Evolutionary conservation across 2,888 invertebrate genomes (phyloP).

Genomic region (Pseudanteris insignis): DNA sequence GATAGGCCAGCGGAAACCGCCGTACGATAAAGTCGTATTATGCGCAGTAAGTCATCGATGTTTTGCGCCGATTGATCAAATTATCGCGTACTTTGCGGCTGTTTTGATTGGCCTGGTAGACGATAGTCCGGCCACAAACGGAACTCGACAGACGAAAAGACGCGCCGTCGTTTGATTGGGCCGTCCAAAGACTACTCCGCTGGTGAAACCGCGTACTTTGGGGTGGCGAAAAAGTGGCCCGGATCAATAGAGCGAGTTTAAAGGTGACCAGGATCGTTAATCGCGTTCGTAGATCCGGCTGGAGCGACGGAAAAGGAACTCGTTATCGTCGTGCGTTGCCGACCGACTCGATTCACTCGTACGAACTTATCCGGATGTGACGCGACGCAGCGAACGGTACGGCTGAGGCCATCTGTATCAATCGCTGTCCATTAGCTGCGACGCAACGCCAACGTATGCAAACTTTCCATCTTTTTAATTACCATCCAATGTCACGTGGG

Average conservation of each 20-base stretch:
- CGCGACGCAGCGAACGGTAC: too few relatives aligned
- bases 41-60: slow-evolving; percentile 32
- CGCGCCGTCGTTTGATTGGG: neutral
- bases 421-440: slow-evolving; percentile 58
- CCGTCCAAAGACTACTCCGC: slow-evolving; percentile 23
- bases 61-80: slow-evolving; percentile 25
- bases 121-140: neutral
- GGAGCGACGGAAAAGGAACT: slow-evolving; percentile 56
- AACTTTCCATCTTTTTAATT: slow-evolving; percentile 23
- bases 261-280: slow-evolving; percentile 46
- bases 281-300: slow-evolving; percentile 46
- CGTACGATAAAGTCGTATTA: slow-evolving; percentile 43
- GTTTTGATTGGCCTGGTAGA: neutral
- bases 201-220: too few relatives aligned
- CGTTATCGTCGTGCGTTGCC: slow-evolving; percentile 53
- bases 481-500: neutral
- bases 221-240: too few relatives aligned
- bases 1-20: slow-evolving; percentile 64
- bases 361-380: slow-evolving; percentile 65
- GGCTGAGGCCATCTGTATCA: slow-evolving; percentile 61
- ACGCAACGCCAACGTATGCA: slow-evolving; percentile 29
- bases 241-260: slow-evolving; percentile 37
- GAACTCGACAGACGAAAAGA: neutral
- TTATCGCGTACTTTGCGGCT: too few relatives aligned
- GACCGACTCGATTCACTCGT: slow-evolving; percentile 59